A percentile compares a stretch with the other conserved stretches of the same genome.
phyloP scores from a whole-genome alignment of 2,888 invertebrate genomes.

The Selenia dentaria region DNA sequence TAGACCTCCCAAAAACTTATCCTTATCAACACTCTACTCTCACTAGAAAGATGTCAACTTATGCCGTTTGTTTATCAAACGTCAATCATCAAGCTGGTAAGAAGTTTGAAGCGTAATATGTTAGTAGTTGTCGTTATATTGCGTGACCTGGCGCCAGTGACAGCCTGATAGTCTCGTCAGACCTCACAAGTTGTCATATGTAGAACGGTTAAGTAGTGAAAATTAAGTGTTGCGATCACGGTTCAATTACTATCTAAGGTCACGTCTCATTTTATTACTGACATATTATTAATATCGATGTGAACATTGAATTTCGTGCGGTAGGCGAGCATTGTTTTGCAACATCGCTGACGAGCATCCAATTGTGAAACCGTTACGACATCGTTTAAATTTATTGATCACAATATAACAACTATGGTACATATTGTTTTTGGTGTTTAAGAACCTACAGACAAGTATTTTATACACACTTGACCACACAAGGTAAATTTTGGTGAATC shows the following conservation, averaged over 20 bases:
- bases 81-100: slow-evolving; percentile 56
- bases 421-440: too few relatives aligned
- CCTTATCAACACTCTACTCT: slow-evolving; percentile 55
- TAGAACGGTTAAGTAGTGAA: slow-evolving; percentile 78
- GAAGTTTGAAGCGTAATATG: slow-evolving; percentile 44
- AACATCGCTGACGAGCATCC: slow-evolving; percentile 40
- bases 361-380: slow-evolving; percentile 29
- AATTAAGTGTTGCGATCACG: slow-evolving; percentile 75
- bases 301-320: slow-evolving; percentile 74
- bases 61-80: slow-evolving; percentile 66
- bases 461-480: too few relatives aligned
- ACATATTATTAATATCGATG: slow-evolving; percentile 76
- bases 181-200: slow-evolving; percentile 75
- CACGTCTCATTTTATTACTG: slow-evolving; percentile 78
- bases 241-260: slow-evolving; percentile 74
- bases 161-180: slow-evolving; percentile 49
- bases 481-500: too few relatives aligned
- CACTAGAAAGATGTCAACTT: slow-evolving; percentile 63
- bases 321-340: slow-evolving; percentile 63
- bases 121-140: slow-evolving; percentile 46
- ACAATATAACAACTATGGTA: too few relatives aligned
- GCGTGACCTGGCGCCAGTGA: slow-evolving; percentile 60
- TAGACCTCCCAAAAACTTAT: slow-evolving; percentile 57
- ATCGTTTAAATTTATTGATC: slow-evolving; percentile 11
- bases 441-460: too few relatives aligned